Evolutionary conservation across 2,797 vertebrate species (phyloP), one percentile per base, ranked within the genome.

Genomic region (Sus cebifrons): DNA sequence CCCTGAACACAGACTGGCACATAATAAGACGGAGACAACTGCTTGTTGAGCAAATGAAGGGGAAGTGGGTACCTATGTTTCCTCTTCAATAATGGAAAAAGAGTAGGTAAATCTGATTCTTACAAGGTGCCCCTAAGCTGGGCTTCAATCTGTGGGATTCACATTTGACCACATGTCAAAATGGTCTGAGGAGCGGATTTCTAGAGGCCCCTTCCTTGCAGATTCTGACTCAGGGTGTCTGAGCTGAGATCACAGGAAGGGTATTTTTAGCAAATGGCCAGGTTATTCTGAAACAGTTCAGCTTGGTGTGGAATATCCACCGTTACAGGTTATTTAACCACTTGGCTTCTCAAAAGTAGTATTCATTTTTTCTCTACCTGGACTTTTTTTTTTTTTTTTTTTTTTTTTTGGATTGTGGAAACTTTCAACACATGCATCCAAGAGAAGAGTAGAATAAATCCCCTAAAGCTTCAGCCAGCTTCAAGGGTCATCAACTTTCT

Each of bases 271-370:
- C 32, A 56, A 86, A 75, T 16, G 2, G 11, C 7, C 73, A 62
- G 54, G 62, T 81, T 52, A 62, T 36, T 81, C 32, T 52, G 62
- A 93, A 2, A 2, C 21, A 49, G 16, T 70, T 64, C 36, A 20
- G 21, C 64, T 36, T 40, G 29, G 20, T 67, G 8, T 71, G 52
- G 29, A 7, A 65, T 6, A 49, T 44, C 49, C 73, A 23, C 8
- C 15, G 32, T 54, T n/a, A 36, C 0, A 16, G 2, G 13, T 44
- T 44, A 44, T 32, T 25, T 40, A 62, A 91, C 20, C 27, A 68
- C 74, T 86, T 15, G 56, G 52, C 64, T 89, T 86, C 68, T 82
- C 87, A 81, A 52, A 91, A 90, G 82, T 10, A 68, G 62, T n/a
- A 62, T 8, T 75, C n/a, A 6, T 86, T 79, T 54, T 77, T 77